Conservation (phyloP, 2,113 vertebrate genomes). For the Diglossa brunneiventris region DNA sequence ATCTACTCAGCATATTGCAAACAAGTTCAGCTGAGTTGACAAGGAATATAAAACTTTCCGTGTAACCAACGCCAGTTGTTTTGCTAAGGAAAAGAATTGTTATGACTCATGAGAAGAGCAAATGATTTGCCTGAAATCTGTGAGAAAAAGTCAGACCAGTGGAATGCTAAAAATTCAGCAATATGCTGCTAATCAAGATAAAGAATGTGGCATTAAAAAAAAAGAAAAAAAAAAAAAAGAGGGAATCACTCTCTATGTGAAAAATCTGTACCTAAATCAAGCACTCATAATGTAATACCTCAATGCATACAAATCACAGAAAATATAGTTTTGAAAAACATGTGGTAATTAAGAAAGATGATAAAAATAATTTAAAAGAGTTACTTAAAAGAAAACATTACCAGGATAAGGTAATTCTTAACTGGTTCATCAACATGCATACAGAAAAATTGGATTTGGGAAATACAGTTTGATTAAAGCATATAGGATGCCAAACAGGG, state of each 20-base stretch:
- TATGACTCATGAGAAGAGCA: background rate
- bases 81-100: background rate
- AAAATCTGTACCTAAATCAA: background rate
- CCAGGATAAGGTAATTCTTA: background rate
- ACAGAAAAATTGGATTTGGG: background rate
- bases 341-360: background rate
- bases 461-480: background rate
- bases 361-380: background rate
- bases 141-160: background rate
- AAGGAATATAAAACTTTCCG: background rate
- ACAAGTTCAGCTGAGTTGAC: background rate
- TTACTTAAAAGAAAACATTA: background rate
- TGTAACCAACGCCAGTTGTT: background rate
- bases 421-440: background rate
- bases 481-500: background rate
- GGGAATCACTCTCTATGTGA: accelerated
- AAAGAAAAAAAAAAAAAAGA: background rate
- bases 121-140: background rate
- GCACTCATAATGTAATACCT: background rate
- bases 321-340: background rate
- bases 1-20: background rate
- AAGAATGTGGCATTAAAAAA: background rate
- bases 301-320: background rate
- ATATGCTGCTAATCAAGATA: background rate
- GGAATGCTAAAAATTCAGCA: background rate